A percentile compares a stretch with the other conserved stretches of the same genome.
Conservation (phyloP, 2,797 vertebrate species). For the Poecilia picta region DNA sequence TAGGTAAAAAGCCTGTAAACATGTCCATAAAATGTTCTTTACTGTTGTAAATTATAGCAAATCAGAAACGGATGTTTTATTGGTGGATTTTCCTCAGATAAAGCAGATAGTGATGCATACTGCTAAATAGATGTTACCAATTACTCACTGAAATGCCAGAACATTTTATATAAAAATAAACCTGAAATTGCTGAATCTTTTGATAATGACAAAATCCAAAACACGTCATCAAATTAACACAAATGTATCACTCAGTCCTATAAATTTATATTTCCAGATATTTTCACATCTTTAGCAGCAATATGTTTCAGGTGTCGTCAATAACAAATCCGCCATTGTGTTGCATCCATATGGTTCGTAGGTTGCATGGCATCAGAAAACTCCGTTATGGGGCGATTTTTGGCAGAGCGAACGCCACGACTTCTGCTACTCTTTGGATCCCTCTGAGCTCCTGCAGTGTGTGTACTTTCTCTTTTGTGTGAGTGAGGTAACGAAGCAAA, state of each 20-base stretch:
- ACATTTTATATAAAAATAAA: neutral
- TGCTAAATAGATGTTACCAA: neutral
- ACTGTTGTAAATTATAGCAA: neutral
- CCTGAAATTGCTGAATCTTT: neutral
- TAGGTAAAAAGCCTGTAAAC: slow-evolving; percentile 1
- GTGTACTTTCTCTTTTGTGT: slow-evolving; percentile 34
- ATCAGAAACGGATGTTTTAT: neutral
- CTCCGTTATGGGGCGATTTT: slow-evolving; percentile 70
- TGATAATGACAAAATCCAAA: neutral
- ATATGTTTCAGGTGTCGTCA: slow-evolving; percentile 5
- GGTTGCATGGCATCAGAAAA: slow-evolving; percentile 48
- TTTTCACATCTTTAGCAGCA: neutral
- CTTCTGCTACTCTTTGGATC: slow-evolving; percentile 45
- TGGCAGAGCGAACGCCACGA: slow-evolving; percentile 58
- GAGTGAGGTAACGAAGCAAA: slow-evolving; percentile 44
- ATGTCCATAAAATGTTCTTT: neutral
- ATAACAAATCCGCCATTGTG: slow-evolving; percentile 29
- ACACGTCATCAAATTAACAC: neutral
- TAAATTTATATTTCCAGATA: neutral
- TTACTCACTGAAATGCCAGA: neutral
- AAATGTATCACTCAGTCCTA: neutral
- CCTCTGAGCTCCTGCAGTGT: slow-evolving; percentile 35
- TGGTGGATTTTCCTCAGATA: neutral
- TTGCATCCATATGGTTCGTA: slow-evolving; percentile 59
- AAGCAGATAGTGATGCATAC: neutral